These are phyloP conservation scores for Mormyrus lacerda DNA, from an alignment of 2,113 vertebrate genomes.

Conservation along the genomic window DNA sequence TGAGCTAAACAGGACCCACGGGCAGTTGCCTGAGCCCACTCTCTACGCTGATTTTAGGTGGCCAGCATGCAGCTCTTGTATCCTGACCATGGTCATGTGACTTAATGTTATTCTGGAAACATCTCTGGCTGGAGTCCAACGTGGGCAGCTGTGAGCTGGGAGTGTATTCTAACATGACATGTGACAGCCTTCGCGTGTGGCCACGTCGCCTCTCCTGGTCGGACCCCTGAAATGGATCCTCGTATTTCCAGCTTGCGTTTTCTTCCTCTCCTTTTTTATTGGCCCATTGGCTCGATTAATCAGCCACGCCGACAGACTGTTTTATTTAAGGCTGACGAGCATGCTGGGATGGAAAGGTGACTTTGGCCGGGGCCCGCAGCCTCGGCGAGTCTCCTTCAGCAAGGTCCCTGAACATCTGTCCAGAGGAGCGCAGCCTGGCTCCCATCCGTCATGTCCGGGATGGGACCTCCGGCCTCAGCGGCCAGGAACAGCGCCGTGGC, in stretches of 20 bases:
- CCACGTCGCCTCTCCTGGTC: not conserved
- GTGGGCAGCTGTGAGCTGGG: not conserved
- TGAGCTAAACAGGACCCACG: not conserved
- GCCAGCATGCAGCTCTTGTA: not conserved
- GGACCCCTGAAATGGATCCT: not conserved
- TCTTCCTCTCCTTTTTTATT: slow-evolving; percentile 10
- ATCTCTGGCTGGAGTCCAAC: not conserved
- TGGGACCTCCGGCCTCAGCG: slow-evolving; percentile 2
- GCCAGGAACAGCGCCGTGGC: not conserved
- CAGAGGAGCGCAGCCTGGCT: not conserved
- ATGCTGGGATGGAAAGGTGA: slow-evolving; percentile 30
- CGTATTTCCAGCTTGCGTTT: not conserved
- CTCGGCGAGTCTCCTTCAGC: slow-evolving; percentile 16
- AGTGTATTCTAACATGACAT: not conserved
- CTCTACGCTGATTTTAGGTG: not conserved
- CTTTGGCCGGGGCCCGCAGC: slow-evolving; percentile 24
- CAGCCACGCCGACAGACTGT: slow-evolving; percentile 21
- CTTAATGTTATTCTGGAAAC: not conserved
- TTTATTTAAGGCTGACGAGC: slow-evolving; percentile 23
- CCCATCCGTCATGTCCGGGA: slow-evolving; percentile 21
- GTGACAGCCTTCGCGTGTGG: no score
- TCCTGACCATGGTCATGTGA: not conserved
- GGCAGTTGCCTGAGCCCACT: not conserved
- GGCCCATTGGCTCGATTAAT: slow-evolving; percentile 23
- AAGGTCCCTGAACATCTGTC: slow-evolving; percentile 26